Evolutionary conservation across 1,140 invertebrate genomes (phyloP), one percentile per base, ranked within the genome.

Genomic region (Achroia grisella): DNA sequence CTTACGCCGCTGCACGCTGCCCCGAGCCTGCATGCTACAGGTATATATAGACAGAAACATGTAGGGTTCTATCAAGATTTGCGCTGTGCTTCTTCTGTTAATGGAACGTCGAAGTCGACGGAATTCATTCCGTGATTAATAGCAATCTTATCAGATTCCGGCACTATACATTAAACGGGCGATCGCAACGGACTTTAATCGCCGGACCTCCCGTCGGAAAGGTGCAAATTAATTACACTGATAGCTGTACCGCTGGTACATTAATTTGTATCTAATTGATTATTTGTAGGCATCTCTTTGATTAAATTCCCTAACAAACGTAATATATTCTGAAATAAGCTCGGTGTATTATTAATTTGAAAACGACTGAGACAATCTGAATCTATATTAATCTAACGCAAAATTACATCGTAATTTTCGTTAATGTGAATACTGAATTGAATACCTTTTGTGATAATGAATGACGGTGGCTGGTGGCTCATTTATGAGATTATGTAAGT

Each of bases 161-260:
- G 49, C 60, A 60, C 48, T 53, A 61, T 66, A 60, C 55, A 62
- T 66, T 62, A 56, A 62, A 49, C 52, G 56, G 53, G 12, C 35
- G 49, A 56, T 58, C 57, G 51, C 39, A 13, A 39, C 44, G 47
- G 39, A 54, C 50, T 56, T 53, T 54, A 65, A 70, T 70, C 52
- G 63, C 30, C 45, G 58, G 52, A 52, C 51, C 62, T 48, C 48
- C 17, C 44, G 48, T 8, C 47, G 48, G 52, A 62, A 64, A 67
- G 62, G 67, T 69, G 67, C 52, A 65, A 73, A 76, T 76, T 76
- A 73, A 76, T 73, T 72, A 75, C 56, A 39, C 44, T 48, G 59
- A 71, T 67, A 67, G 62, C 57, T 55, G 31, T 46, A 45, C 54
- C 51, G 59, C 52, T 51, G 37, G 44, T 52, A 52, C 56, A 61